Conservation (phyloP, 1,140 invertebrate genomes). For the Bombus sylvicola region DNA sequence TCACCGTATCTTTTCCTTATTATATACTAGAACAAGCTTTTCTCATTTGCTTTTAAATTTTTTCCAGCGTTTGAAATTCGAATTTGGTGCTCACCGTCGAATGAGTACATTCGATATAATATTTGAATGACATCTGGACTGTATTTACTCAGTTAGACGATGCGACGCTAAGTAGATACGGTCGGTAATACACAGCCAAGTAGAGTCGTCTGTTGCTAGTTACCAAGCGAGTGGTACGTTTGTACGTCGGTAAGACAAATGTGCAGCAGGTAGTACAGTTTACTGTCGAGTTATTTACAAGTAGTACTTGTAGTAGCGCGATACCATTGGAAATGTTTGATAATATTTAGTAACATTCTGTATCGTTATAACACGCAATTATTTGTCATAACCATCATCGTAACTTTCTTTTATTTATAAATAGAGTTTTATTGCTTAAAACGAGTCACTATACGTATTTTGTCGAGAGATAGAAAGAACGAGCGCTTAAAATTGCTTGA, state of each 20-base stretch:
- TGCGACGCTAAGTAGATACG: neutral
- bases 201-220: neutral
- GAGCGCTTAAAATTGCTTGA: neutral
- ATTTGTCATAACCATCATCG: neutral
- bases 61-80: neutral
- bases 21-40: neutral
- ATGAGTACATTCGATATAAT: neutral
- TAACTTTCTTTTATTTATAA: neutral
- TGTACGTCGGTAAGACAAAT: conserved; percentile 10
- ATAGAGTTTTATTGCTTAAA: neutral
- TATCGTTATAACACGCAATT: neutral
- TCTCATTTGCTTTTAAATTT: neutral
- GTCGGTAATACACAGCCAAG: conserved; percentile 10
- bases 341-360: neutral
- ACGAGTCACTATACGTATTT: neutral
- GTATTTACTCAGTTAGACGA: neutral
- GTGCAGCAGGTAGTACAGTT: neutral
- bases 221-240: neutral
- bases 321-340: neutral
- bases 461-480: neutral
- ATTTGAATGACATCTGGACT: neutral
- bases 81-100: neutral
- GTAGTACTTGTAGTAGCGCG: neutral
- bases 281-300: neutral
- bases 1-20: too few relatives aligned